Conservation (phyloP, 2,113 vertebrate genomes). For the Typhlomys cinereus region DNA sequence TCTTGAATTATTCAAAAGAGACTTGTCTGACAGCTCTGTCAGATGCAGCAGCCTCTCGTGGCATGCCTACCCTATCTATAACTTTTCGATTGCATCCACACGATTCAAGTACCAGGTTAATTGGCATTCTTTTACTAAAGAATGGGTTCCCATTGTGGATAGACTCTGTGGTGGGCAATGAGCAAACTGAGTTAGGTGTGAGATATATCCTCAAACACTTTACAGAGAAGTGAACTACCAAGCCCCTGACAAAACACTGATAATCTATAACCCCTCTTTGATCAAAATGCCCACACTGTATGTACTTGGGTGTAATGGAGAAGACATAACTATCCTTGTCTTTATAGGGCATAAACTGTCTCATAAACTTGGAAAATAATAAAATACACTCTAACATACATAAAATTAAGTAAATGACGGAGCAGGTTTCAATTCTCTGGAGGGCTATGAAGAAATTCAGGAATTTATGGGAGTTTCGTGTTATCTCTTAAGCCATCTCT, state of each 20-base stretch:
- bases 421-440: not conserved
- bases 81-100: not conserved
- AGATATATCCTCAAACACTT: not conserved
- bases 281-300: not conserved
- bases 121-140: not conserved
- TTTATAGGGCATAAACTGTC: conserved; percentile 3
- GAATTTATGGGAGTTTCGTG: not conserved
- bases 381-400: not conserved
- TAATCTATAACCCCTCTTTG: not conserved
- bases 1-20: conserved; percentile 30
- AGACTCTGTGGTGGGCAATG: not conserved
- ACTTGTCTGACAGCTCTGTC: not conserved
- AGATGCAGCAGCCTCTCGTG: not conserved
- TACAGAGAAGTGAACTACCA: not conserved
- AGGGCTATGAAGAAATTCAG: not conserved
- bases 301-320: not conserved
- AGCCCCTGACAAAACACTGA: not conserved
- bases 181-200: not conserved
- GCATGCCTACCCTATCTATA: not conserved
- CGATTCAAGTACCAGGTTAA: not conserved
- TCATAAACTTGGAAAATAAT: conserved; percentile 9
- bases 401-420: conserved; percentile 25
- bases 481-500: not conserved
- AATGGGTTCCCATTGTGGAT: not conserved
- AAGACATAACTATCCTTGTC: not conserved